Evolutionary conservation across 1,140 invertebrate genomes (phyloP), one percentile per base, ranked within the genome.

Genomic region (Ips nitidus): DNA sequence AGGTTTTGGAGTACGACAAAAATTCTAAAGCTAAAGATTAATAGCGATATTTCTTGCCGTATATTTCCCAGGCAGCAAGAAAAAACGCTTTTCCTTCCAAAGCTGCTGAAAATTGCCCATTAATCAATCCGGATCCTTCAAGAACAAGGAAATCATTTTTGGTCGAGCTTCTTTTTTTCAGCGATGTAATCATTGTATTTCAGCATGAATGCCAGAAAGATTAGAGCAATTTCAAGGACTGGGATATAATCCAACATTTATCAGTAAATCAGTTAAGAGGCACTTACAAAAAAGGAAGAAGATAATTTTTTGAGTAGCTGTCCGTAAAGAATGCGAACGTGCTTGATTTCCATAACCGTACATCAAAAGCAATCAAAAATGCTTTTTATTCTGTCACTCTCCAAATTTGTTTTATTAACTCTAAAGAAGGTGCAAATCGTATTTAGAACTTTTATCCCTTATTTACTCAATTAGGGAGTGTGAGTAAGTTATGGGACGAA

Each of bases 91-190:
- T 55, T 37, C 52, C 8, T 55, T 37, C 8, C 37, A 55, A 55
- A 55, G 37, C 52, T 55, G 37, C 52, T 55, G n/a, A 55, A 55
- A 55, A 55, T n/a, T 8, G 52, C 37, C 52, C 52, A 55, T 55
- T 55, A 55, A 55, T 55, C 52, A 55, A 55, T 55, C 8, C n/a
- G 37, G 37, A 55, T 22, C 8, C 52, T 55, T n/a, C 45, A 37
- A 55, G 37, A 55, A 22, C n/a, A 38, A 7, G 52, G 37, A 55
- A 55, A 55, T 55, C 5, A 55, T 55, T 36, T 36, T 37, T n/a
- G 52, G 37, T 38, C 5, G 52, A 5, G n/a, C 45, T 5, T n/a
- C 45, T 47, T 47, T n/a, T 47, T 5, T 47, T 47, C 45, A n/a
- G 4, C 45, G 45, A 47, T 47, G n/a, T 47, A n/a, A n/a, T 5